Percentiles rank a stretch among this genome's conserved stretches.
These are phyloP conservation scores for Drosophila subquinaria DNA, from an alignment of 2,888 invertebrate genomes.

Conservation along the genomic window DNA sequence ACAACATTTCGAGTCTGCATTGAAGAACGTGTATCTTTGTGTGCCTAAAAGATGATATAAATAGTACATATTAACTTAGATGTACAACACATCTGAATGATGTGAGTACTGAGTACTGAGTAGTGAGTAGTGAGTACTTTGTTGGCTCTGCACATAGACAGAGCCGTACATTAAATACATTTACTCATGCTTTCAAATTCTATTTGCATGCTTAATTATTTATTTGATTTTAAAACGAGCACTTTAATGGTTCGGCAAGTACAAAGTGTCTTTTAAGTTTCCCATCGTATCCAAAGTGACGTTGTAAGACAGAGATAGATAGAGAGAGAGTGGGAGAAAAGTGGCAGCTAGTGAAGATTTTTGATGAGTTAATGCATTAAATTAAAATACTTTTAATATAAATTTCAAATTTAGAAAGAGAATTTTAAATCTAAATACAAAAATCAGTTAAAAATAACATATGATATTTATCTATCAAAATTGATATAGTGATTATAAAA, in stretches of 20 bases:
- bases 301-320: background rate
- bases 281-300: background rate
- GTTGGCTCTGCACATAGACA: constrained; percentile 55
- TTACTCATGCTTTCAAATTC: constrained; percentile 30
- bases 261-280: constrained; percentile 11
- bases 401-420: too few species aligned
- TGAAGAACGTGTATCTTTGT: constrained; percentile 39
- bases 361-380: background rate
- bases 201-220: constrained; percentile 52
- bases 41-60: constrained; percentile 35
- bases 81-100: constrained; percentile 14
- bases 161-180: constrained; percentile 38
- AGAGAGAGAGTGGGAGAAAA: background rate
- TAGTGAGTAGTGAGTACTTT: constrained; percentile 28
- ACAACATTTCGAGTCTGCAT: constrained; percentile 40
- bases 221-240: constrained; percentile 40
- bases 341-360: background rate
- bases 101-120: constrained; percentile 4
- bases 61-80: constrained; percentile 40
- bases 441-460: too few species aligned
- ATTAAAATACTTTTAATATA: too few species aligned
- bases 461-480: too few species aligned
- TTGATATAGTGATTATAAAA: background rate
- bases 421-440: too few species aligned
- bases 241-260: constrained; percentile 15